Conservation (phyloP, 2,797 vertebrate species). For the Galaxias olidus region DNA sequence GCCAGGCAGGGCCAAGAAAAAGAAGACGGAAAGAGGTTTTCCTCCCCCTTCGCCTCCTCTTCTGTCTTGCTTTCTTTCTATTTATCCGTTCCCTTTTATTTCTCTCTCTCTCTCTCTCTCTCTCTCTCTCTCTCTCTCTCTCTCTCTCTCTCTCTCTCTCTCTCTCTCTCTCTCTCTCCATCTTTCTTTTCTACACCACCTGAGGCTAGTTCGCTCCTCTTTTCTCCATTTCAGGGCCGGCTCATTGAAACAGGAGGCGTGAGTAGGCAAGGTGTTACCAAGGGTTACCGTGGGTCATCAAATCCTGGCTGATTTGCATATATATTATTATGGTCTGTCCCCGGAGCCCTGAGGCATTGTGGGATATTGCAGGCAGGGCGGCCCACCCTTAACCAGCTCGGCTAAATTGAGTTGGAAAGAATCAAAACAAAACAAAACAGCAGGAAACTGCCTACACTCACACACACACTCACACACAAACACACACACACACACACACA, state of each 20-base stretch:
- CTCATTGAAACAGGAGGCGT: conserved; percentile 6
- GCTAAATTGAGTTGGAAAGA: conserved; percentile 15
- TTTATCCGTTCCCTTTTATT: not conserved
- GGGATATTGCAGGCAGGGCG: conserved; percentile 10
- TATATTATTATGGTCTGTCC: conserved; percentile 16
- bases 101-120: not conserved
- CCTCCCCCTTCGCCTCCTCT: not conserved
- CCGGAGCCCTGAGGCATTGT: conserved; percentile 1
- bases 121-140: not conserved
- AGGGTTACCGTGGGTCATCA: conserved; percentile 3
- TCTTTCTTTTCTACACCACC: too few relatives aligned
- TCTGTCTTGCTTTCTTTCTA: not conserved
- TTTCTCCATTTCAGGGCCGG: too few relatives aligned
- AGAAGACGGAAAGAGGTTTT: too few relatives aligned
- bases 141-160: conserved; percentile 9
- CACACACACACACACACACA: not conserved
- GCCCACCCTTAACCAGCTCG: not conserved
- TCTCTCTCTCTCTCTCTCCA: not conserved
- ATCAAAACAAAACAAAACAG: not conserved
- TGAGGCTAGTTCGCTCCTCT: too few relatives aligned
- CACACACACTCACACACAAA: not conserved
- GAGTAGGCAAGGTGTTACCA: not conserved
- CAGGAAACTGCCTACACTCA: not conserved
- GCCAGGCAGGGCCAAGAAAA: too few relatives aligned
- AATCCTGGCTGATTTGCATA: conserved; percentile 6